Conservation (phyloP, 1,140 invertebrate species). For the Pseudomyrmex flavicornis region DNA sequence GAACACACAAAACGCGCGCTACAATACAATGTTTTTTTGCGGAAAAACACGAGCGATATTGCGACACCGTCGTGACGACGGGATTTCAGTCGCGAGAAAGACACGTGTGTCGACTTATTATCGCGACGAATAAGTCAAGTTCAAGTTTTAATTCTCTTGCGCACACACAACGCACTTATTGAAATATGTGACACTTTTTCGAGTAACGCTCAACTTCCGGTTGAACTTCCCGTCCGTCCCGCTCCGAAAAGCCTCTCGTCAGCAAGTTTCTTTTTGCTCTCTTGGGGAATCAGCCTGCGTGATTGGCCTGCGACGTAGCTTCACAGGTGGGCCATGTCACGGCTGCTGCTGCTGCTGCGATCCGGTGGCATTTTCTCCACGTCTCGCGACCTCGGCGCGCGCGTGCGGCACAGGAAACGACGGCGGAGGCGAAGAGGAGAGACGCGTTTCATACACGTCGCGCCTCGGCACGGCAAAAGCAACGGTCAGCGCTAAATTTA, state of each 20-base stretch:
- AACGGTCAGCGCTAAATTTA: conserved; percentile 66
- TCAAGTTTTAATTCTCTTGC: not conserved
- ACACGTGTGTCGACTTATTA: not conserved
- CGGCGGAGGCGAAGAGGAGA: not conserved
- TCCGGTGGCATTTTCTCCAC: not conserved
- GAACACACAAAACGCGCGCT: no score
- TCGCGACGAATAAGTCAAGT: not conserved
- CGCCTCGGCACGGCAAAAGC: conserved; percentile 34
- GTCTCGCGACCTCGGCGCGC: conserved; percentile 12
- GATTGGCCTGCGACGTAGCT: not conserved
- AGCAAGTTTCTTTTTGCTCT: no score
- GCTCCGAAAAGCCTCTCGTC: no score
- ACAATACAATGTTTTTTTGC: no score
- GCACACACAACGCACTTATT: not conserved
- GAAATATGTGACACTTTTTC: not conserved
- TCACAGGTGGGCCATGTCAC: conserved; percentile 36
- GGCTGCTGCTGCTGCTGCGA: not conserved
- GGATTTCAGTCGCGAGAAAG: not conserved
- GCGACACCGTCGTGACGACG: no score
- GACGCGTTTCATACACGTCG: conserved; percentile 39
- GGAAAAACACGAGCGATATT: no score
- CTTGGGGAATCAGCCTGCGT: no score
- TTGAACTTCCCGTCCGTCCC: no score
- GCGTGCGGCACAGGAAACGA: conserved; percentile 26
- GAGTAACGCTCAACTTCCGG: no score